Evolutionary conservation across 2,113 vertebrate genomes (phyloP).

Genomic region (Apodemus sylvaticus): DNA sequence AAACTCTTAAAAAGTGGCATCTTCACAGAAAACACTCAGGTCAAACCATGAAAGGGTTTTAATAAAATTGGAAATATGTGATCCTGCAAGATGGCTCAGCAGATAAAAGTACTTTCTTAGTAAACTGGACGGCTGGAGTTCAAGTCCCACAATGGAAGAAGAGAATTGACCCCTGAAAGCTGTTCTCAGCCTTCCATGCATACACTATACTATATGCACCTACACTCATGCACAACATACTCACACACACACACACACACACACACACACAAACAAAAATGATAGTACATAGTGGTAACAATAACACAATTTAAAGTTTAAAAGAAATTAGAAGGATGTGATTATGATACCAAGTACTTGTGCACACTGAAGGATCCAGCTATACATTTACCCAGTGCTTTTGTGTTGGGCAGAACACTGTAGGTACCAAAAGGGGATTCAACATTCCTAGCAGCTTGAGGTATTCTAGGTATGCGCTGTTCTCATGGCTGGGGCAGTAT

Average conservation of each 20-base stretch:
- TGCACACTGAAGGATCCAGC: rapidly evolving
- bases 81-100: too few relatives aligned
- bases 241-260: neutral
- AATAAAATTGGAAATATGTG: neutral
- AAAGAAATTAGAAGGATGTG: neutral
- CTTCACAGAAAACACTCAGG: neutral
- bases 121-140: neutral
- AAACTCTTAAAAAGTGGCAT: neutral
- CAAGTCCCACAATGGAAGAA: neutral
- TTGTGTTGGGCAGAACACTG: neutral
- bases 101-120: too few relatives aligned
- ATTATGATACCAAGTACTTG: neutral
- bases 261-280: neutral
- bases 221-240: neutral
- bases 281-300: too few relatives aligned
- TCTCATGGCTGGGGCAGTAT: neutral
- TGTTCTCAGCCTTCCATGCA: too few relatives aligned
- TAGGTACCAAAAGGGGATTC: neutral
- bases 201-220: too few relatives aligned
- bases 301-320: neutral
- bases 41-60: neutral
- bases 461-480: neutral
- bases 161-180: neutral
- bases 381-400: too few relatives aligned
- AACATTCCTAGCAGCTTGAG: neutral